Conservation (phyloP, 2,113 vertebrate genomes). For the Coptodon bakossiorum region DNA sequence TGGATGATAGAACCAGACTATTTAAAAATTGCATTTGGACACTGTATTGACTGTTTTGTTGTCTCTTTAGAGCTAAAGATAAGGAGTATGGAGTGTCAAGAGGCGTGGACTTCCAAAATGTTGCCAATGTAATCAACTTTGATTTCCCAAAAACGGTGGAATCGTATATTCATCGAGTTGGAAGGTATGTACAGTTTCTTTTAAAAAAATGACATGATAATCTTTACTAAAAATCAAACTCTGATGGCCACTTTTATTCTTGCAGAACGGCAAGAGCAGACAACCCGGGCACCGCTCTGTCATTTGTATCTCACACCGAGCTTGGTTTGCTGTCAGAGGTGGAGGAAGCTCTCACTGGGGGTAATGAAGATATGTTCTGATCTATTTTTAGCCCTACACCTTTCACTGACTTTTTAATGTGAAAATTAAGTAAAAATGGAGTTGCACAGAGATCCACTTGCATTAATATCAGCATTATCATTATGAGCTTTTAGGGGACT, state of each 20-base stretch:
- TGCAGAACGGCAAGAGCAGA: conserved; percentile 83
- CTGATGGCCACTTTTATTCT: background rate
- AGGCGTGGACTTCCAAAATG: conserved; percentile 91
- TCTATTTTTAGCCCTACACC: background rate
- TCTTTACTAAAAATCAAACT: background rate
- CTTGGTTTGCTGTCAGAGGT: conserved; percentile 65
- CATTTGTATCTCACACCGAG: conserved; percentile 78
- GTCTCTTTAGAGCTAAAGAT: conserved; percentile 69
- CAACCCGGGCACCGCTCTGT: conserved; percentile 81
- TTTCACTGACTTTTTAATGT: background rate
- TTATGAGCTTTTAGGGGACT: background rate
- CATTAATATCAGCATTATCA: background rate
- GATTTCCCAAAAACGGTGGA: conserved; percentile 79
- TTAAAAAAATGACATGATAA: background rate
- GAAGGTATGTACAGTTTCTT: conserved; percentile 67
- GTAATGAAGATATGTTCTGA: conserved; percentile 39
- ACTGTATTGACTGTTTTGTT: background rate
- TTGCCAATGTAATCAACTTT: conserved; percentile 86
- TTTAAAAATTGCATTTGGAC: background rate
- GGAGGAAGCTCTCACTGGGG: conserved; percentile 75
- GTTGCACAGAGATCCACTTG: background rate
- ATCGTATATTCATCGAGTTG: conserved; percentile 88
- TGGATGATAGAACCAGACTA: background rate
- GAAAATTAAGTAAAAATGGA: background rate
- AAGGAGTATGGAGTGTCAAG: conserved; percentile 83